A percentile compares a stretch with the other conserved stretches of the same genome.
Evolutionary conservation across 2,888 invertebrate species (phyloP).

Genomic region (Gryllus longicercus): DNA sequence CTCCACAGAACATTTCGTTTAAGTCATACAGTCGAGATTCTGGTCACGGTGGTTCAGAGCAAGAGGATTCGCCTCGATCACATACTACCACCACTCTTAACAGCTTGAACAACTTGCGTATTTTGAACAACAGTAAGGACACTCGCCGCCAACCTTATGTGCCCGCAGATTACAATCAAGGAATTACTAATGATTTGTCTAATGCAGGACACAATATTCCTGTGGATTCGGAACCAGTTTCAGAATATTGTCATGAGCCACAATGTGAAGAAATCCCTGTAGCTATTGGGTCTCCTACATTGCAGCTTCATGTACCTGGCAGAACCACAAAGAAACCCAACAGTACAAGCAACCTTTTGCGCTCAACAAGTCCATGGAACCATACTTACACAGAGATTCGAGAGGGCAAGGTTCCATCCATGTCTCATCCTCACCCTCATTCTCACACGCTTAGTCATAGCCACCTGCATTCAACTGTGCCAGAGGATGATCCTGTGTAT

Average conservation of each 20-base stretch:
- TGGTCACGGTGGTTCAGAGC: conserved; percentile 61
- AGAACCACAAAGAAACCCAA: conserved; percentile 27
- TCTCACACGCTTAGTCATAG: neutral
- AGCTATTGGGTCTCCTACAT: conserved; percentile 48
- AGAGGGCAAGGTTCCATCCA: conserved; percentile 48
- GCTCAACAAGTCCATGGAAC: conserved; percentile 60
- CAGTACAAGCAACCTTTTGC: conserved; percentile 30
- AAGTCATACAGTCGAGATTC: conserved; percentile 67
- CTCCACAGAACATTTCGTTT: conserved; percentile 79
- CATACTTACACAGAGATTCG: conserved; percentile 77
- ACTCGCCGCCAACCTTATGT: conserved; percentile 50
- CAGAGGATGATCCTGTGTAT: conserved; percentile 70
- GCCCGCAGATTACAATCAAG: conserved; percentile 47
- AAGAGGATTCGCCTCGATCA: conserved; percentile 65
- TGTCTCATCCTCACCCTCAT: conserved; percentile 33
- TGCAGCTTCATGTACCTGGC: conserved; percentile 44
- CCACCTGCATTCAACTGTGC: conserved; percentile 35
- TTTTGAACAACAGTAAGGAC: conserved; percentile 57
- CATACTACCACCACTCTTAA: conserved; percentile 52
- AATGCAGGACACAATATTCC: conserved; percentile 2
- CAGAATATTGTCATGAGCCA: conserved; percentile 18
- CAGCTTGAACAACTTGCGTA: conserved; percentile 39
- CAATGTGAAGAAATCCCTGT: conserved; percentile 45
- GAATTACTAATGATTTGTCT: conserved; percentile 35
- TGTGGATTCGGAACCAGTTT: too few species aligned